Percentiles rank a stretch among this genome's conserved stretches.
These are phyloP conservation scores for Leucophora obtusa DNA, from an alignment of 2,888 invertebrate genomes.

Conservation along the genomic window DNA sequence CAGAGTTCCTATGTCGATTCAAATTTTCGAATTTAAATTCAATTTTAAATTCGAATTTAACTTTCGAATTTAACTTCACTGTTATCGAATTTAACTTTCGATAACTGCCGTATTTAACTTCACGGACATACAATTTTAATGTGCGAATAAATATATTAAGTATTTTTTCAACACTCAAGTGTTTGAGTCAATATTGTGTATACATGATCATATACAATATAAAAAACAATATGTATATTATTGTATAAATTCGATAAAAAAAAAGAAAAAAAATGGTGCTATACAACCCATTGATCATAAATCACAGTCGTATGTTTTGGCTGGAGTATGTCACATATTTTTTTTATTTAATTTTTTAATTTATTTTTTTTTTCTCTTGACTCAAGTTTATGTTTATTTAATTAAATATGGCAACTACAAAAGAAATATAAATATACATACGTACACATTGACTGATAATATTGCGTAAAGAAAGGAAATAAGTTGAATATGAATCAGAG, in stretches of 20 bases:
- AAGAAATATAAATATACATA: not conserved
- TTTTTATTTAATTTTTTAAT: conserved; percentile 20
- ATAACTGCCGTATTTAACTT: no score
- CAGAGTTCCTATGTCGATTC: no score
- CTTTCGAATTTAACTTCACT: no score
- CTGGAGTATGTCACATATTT: conserved; percentile 6
- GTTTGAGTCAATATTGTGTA: conserved; percentile 30
- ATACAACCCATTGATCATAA: conserved; percentile 43
- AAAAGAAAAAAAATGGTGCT: conserved; percentile 22
- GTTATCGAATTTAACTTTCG: no score
- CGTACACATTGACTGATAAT: conserved; percentile 31
- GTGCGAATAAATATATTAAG: conserved; percentile 1
- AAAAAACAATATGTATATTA: conserved; percentile 1
- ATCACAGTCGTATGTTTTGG: conserved; percentile 31
- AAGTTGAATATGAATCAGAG: no score
- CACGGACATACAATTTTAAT: not conserved
- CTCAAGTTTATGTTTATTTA: not conserved
- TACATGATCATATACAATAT: conserved; percentile 32
- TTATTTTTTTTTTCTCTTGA: not conserved
- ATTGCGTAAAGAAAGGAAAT: not conserved
- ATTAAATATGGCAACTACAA: not conserved
- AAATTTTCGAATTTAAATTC: no score
- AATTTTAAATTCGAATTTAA: no score
- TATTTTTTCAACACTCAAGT: conserved; percentile 34
- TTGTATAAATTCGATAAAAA: no score